These are phyloP conservation scores for human DNA, from an alignment of 2,113 vertebrate species.

Conservation along the genomic window GRCh38 chr3:158274001-158274500, in stretches of 20 bases:
- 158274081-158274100: background rate
- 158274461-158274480: too few relatives aligned
- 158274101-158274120: background rate
- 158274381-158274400: too few relatives aligned
- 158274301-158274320: slow-evolving; percentile 46
- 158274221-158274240: slow-evolving; percentile 2
- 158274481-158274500: too few relatives aligned
- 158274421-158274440: too few relatives aligned
- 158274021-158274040: background rate
- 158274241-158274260: slow-evolving; percentile 21
- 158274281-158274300: slow-evolving; percentile 47
- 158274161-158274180: background rate
- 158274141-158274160: slow-evolving; percentile 23
- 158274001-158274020: background rate
- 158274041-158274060: background rate
- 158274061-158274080: background rate
- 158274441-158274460: too few relatives aligned
- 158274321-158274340: background rate
- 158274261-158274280: slow-evolving; percentile 34
- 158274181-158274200: background rate
- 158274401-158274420: too few relatives aligned
- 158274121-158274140: background rate
- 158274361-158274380: slow-evolving; percentile 1
- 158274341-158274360: slow-evolving; percentile 79
- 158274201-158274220: background rate